A percentile compares a stretch with the other conserved stretches of the same genome.
Conservation (phyloP, 2,113 vertebrate genomes). For the Hiodon alosoides region DNA sequence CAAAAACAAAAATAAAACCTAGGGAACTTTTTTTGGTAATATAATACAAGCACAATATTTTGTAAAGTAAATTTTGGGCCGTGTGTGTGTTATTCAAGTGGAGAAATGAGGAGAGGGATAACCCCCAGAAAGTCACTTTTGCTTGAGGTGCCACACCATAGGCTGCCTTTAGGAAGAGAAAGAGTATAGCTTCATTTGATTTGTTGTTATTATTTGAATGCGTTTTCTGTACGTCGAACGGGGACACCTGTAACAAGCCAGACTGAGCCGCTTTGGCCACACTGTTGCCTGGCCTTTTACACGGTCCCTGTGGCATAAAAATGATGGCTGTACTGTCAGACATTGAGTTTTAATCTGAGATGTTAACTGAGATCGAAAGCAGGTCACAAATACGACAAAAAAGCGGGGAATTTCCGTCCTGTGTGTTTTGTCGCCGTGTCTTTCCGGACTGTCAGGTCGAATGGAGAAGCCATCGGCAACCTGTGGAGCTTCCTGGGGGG, state of each 20-base stretch:
- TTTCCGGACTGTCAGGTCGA: conserved; percentile 65
- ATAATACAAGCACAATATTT: conserved; percentile 51
- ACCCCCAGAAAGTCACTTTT: conserved; percentile 51
- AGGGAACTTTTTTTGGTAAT: conserved; percentile 57
- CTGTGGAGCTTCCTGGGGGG: conserved; percentile 5
- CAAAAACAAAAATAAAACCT: conserved; percentile 31
- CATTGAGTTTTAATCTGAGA: conserved; percentile 69
- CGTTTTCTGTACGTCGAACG: conserved; percentile 43
- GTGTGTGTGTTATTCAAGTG: conserved; percentile 35
- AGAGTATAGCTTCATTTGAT: conserved; percentile 73
- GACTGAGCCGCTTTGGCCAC: not conserved
- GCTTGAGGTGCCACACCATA: conserved; percentile 60
- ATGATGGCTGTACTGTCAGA: conserved; percentile 53
- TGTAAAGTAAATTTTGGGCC: conserved; percentile 59
- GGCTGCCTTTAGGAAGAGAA: conserved; percentile 72
- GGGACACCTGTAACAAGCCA: not conserved
- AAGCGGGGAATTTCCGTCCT: conserved; percentile 62
- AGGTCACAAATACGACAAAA: not conserved
- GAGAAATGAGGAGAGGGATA: conserved; percentile 40
- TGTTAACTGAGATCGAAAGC: conserved; percentile 74
- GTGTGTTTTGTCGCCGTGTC: conserved; percentile 60
- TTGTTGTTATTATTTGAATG: conserved; percentile 67
- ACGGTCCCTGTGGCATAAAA: conserved; percentile 61
- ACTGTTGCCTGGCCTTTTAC: conserved; percentile 57
- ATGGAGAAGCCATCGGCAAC: conserved; percentile 83